Base-by-base conservation (phyloP, 2,888 invertebrate species). In the Philereme vetulata region DNA sequence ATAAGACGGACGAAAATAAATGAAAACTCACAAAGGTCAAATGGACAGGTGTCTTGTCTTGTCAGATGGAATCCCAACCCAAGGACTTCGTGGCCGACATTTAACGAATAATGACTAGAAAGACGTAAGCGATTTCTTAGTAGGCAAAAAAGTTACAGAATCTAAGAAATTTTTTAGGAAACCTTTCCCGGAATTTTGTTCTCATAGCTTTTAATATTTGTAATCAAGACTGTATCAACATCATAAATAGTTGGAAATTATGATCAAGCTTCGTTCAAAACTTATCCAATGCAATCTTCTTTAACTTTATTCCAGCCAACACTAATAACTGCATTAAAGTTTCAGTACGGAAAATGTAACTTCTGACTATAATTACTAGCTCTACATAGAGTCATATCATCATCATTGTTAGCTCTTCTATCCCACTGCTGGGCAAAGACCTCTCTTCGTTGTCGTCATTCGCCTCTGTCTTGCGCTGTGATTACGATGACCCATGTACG, bases 101-200 rank as follows among this genome's bases (percentile, higher is more conserved):
- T 54, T 57, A 53, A 57, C 50, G 61, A 62, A 62, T 57, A 57
- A 57, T 56, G 45, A 44, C 42, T 44, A 44, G 51, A 34, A 40
- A 44, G 43, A 46, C 42, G 38, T 47, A 51, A 57, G 51, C 21
- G 42, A 42, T 50, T 51, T 52, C 34, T 49, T 52, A 10, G 9
- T 33, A 8, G 33, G 36, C n/a, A 48, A 35, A 36, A 9, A 36
- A 6, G 38, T 38, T 38, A 38, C 38, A 38, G 38, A 38, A 38
- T 4, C 4, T 38, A 36, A 48, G 36, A 48, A 48, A 48, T 36
- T 11, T 48, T n/a, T 36, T 46, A 4, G 38, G 38, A 8, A 38
- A 7, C 5, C 1, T 6, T 6, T 8, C 6, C 38, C 8, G 1
- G 38, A 38, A 38, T 38, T 0, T 38, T 38, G 38, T 38, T 38